These are phyloP conservation scores for Echiichthys vipera DNA, from an alignment of 2,797 vertebrate species.

Conservation along the genomic window DNA sequence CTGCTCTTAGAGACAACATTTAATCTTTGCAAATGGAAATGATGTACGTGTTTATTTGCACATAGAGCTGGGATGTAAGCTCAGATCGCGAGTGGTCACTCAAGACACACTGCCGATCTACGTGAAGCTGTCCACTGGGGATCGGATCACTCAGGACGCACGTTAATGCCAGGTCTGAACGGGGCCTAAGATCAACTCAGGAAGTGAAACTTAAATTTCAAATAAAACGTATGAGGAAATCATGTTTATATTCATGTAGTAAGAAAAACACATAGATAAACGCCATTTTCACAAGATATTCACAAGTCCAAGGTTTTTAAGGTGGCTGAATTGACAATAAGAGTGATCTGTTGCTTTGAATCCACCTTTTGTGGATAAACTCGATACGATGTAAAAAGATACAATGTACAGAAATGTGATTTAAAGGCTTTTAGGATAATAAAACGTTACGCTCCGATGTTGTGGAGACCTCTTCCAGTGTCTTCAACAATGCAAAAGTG, in stretches of 20 bases:
- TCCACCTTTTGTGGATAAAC: slow-evolving; percentile 18
- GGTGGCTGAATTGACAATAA: background rate
- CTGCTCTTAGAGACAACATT: no score
- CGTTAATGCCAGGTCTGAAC: no score
- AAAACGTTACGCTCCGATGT: slow-evolving; percentile 4
- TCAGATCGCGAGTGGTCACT: no score
- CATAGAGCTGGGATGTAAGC: no score
- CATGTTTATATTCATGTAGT: slow-evolving; percentile 35
- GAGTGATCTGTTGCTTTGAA: slow-evolving; percentile 18
- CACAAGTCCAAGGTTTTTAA: slow-evolving; percentile 21
- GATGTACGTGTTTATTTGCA: no score
- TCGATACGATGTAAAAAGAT: slow-evolving; percentile 7
- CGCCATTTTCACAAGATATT: slow-evolving; percentile 17
- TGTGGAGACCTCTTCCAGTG: background rate
- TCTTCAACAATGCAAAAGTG: slow-evolving; percentile 33
- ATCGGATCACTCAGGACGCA: no score
- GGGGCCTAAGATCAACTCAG: slow-evolving; percentile 78
- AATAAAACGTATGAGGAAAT: slow-evolving; percentile 27
- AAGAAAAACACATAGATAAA: slow-evolving; percentile 10
- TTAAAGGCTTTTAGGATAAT: slow-evolving; percentile 31
- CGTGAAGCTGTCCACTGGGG: no score
- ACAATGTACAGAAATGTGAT: slow-evolving; percentile 34
- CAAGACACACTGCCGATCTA: no score
- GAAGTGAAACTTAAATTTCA: slow-evolving; percentile 65
- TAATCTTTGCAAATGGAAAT: no score